Evolutionary conservation across 2,888 invertebrate species (phyloP).

Genomic region (Fragum whitleyi): DNA sequence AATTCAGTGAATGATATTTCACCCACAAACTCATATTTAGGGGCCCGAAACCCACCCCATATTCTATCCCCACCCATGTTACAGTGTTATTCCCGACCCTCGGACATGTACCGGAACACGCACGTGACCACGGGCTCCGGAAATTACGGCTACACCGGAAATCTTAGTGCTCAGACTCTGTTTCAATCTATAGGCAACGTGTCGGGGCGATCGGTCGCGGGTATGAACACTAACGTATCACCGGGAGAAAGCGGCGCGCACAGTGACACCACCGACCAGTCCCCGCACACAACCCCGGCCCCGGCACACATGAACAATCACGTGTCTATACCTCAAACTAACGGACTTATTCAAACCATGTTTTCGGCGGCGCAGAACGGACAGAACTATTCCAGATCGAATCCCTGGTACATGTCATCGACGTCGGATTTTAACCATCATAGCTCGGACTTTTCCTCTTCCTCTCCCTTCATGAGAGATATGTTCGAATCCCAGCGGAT

Average conservation of each 20-base stretch:
- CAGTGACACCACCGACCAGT: slow-evolving; percentile 65
- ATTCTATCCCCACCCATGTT: slow-evolving; percentile 77
- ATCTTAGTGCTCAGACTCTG: slow-evolving; percentile 69
- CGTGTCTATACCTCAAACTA: slow-evolving; percentile 70
- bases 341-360: slow-evolving; percentile 75
- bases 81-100: slow-evolving; percentile 69
- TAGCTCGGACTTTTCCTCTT: slow-evolving; percentile 68
- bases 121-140: slow-evolving; percentile 67
- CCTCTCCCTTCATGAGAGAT: slow-evolving; percentile 74
- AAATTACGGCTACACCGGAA: slow-evolving; percentile 70
- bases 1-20: slow-evolving; percentile 68
- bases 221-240: slow-evolving; percentile 42
- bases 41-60: slow-evolving; percentile 68
- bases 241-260: slow-evolving; percentile 59
- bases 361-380: slow-evolving; percentile 74
- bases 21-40: slow-evolving; percentile 56
- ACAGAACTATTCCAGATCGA: slow-evolving; percentile 73
- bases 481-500: slow-evolving; percentile 79
- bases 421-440: slow-evolving; percentile 71
- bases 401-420: slow-evolving; percentile 79
- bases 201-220: slow-evolving; percentile 20
- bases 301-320: slow-evolving; percentile 66
- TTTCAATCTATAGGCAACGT: slow-evolving; percentile 53
- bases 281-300: slow-evolving; percentile 70
- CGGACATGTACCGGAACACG: slow-evolving; percentile 77